Evolutionary conservation across 2,797 vertebrate genomes (phyloP).

Genomic region (Typhlichthys subterraneus): DNA sequence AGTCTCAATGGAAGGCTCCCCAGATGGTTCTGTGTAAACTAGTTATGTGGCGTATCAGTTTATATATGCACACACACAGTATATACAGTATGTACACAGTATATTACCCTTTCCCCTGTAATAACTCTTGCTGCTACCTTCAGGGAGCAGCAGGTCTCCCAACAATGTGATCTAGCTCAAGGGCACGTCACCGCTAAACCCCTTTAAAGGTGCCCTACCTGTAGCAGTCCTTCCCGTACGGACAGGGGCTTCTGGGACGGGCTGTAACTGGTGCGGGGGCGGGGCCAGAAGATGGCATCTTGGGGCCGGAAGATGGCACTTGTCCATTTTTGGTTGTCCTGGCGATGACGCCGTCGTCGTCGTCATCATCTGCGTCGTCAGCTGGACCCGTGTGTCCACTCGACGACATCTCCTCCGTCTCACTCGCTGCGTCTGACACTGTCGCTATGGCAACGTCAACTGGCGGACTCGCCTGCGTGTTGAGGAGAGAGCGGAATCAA

Average conservation of each 20-base stretch:
- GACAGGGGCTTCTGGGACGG: constrained; percentile 75
- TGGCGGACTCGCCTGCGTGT: no score
- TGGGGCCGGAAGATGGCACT: background rate
- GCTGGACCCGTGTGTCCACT: background rate
- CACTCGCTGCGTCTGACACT: no score
- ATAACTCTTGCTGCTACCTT: no score
- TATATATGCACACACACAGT: no score
- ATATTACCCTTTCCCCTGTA: no score
- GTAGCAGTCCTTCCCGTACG: constrained; percentile 89
- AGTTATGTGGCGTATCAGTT: no score
- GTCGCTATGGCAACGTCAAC: no score
- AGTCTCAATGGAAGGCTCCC: no score
- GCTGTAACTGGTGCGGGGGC: constrained; percentile 6
- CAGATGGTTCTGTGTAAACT: no score
- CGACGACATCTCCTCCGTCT: background rate
- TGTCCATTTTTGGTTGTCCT: background rate
- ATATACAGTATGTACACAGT: no score
- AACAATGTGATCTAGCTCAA: background rate
- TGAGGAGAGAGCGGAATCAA: no score
- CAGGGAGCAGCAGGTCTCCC: background rate
- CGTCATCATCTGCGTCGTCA: background rate
- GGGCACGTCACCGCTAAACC: no score
- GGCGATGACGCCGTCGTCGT: background rate
- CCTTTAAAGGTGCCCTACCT: constrained; percentile 74
- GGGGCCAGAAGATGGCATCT: background rate